phyloP scores from a whole-genome alignment of 2,888 invertebrate genomes.

The Macaria liturata region DNA sequence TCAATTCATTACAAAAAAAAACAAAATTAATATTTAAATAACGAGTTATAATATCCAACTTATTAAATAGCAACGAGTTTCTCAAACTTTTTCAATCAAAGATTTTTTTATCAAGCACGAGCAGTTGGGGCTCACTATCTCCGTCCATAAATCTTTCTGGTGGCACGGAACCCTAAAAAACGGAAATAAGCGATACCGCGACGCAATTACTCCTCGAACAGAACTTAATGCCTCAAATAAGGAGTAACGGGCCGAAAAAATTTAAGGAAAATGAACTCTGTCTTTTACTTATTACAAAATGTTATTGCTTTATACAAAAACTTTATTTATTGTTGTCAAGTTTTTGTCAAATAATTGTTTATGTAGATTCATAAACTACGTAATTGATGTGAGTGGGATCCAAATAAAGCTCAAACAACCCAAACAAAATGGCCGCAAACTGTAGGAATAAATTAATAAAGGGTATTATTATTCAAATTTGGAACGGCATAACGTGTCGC shows the following conservation, averaged over 20 bases:
- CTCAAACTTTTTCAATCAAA: conserved; percentile 52
- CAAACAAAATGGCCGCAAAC: conserved; percentile 20
- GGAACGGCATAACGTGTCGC: conserved; percentile 42
- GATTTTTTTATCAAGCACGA: conserved; percentile 39
- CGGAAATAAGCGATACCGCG: conserved; percentile 47
- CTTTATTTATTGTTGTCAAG: no score
- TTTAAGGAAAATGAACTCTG: background rate
- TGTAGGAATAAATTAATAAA: conserved; percentile 34
- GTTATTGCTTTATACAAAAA: no score
- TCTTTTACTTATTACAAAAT: no score
- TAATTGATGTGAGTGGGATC: no score
- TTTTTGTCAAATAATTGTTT: no score
- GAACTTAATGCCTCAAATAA: conserved; percentile 50
- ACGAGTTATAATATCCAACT: conserved; percentile 13
- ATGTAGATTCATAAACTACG: no score
- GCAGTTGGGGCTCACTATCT: conserved; percentile 35
- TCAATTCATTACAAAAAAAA: no score
- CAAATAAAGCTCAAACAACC: conserved; percentile 8
- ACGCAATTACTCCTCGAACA: conserved; percentile 50
- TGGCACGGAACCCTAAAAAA: conserved; percentile 33
- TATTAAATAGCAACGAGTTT: conserved; percentile 20
- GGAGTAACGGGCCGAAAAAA: conserved; percentile 35
- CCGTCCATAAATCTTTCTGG: conserved; percentile 36
- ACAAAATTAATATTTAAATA: background rate
- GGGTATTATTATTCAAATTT: conserved; percentile 42